Evolutionary conservation across 2,888 invertebrate genomes (phyloP).

Genomic region (Cabera pusaria): DNA sequence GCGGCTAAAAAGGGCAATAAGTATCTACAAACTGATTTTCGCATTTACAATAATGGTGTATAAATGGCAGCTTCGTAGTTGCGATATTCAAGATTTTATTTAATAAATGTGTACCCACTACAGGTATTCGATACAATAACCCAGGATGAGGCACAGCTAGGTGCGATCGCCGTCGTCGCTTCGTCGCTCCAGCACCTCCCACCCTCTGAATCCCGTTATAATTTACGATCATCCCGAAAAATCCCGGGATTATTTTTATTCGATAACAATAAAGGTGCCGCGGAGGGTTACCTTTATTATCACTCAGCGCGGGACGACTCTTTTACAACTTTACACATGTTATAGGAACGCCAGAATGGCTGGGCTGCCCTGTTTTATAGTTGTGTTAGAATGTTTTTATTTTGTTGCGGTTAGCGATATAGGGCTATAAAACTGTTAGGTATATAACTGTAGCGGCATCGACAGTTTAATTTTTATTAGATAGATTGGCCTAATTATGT

Average conservation of each 20-base stretch:
- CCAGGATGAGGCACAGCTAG: conserved; percentile 16
- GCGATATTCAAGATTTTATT: no score
- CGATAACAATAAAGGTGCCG: conserved; percentile 81
- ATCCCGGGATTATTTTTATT: conserved; percentile 82
- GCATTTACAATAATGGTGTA: no score
- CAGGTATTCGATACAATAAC: background rate
- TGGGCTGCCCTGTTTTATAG: conserved; percentile 41
- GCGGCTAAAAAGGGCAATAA: no score
- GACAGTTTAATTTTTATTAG: no score
- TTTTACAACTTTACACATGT: conserved; percentile 78
- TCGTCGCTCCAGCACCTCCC: conserved; percentile 40
- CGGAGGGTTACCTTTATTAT: conserved; percentile 81
- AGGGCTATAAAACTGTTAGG: conserved; percentile 6
- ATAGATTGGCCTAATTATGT: no score
- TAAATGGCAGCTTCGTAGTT: no score
- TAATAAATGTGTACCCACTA: no score
- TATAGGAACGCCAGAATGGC: conserved; percentile 47
- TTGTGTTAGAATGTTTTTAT: conserved; percentile 38
- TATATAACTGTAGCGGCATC: no score
- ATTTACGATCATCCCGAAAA: conserved; percentile 82
- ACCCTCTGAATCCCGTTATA: conserved; percentile 71
- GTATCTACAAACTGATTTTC: no score
- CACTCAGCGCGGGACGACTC: conserved; percentile 71
- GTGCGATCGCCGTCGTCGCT: conserved; percentile 40
- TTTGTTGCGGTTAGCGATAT: conserved; percentile 26